Percentiles rank a stretch among this genome's conserved stretches.
Evolutionary conservation across 1,140 invertebrate species (phyloP).

Genomic region (Babylonia areolata): DNA sequence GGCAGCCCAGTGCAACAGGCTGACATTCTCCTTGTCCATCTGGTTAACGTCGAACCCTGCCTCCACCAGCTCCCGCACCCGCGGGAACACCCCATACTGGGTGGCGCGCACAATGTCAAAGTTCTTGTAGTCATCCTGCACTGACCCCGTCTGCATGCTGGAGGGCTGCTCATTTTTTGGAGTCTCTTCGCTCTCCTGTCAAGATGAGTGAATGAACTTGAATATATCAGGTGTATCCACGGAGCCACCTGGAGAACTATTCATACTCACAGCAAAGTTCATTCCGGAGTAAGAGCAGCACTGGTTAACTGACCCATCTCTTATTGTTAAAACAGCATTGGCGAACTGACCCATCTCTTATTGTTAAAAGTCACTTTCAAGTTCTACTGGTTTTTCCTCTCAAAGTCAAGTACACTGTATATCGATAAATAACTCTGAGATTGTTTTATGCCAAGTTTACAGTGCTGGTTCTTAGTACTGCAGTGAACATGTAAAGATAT

Average conservation of each 20-base stretch:
- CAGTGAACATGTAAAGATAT: no score
- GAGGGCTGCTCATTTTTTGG: constrained; percentile 1
- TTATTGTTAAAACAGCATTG: neutral
- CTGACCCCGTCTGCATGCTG: constrained; percentile 17
- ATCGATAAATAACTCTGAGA: no score
- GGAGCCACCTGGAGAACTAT: neutral
- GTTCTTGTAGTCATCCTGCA: constrained; percentile 84
- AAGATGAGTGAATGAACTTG: neutral
- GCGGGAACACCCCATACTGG: constrained; percentile 89
- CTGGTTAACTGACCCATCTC: neutral
- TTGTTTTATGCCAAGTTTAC: no score
- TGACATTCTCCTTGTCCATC: constrained; percentile 78
- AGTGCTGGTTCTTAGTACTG: no score
- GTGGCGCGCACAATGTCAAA: constrained; percentile 96
- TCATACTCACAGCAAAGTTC: no score
- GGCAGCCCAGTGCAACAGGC: constrained; percentile 98
- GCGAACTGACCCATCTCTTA: no score
- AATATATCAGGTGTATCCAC: neutral
- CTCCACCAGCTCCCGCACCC: constrained; percentile 91
- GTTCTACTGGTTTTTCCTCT: no score
- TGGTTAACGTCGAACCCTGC: constrained; percentile 80
- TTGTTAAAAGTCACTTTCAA: no score
- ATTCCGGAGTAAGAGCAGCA: neutral
- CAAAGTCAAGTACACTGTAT: no score
- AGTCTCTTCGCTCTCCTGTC: constrained; percentile 21